Conservation (phyloP, 2,888 invertebrate genomes). For the Tanytarsus gracilentus region DNA sequence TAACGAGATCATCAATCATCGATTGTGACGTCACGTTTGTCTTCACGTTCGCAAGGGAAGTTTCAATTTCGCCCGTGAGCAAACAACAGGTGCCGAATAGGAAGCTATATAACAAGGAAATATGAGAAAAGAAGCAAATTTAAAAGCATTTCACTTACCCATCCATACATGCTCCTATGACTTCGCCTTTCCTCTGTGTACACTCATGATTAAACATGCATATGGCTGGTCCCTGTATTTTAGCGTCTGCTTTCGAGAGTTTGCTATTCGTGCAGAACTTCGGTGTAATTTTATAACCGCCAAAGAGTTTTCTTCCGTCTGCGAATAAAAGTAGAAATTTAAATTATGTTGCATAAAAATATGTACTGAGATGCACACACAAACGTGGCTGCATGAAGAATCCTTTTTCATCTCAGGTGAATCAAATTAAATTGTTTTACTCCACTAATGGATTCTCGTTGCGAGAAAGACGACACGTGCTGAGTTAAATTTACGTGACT, state of each 20-base stretch:
- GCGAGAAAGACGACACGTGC: too few relatives aligned
- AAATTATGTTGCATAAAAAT: not conserved
- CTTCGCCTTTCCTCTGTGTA: slow-evolving; percentile 64
- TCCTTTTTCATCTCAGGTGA: too few relatives aligned
- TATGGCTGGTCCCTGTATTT: slow-evolving; percentile 59
- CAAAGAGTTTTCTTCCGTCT: slow-evolving; percentile 62
- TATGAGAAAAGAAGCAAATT: not conserved
- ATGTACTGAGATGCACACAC: not conserved
- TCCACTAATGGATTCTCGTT: too few relatives aligned
- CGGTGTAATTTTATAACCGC: slow-evolving; percentile 78
- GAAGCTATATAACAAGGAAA: slow-evolving; percentile 43
- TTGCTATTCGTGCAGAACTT: slow-evolving; percentile 66
- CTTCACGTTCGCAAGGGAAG: slow-evolving; percentile 38
- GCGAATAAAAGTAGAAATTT: not conserved
- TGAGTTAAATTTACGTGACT: too few relatives aligned
- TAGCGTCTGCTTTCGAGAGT: slow-evolving; percentile 49
- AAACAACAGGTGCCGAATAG: slow-evolving; percentile 88
- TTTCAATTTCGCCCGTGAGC: slow-evolving; percentile 49
- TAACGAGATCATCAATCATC: not conserved
- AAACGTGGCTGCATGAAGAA: too few relatives aligned
- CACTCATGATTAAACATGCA: slow-evolving; percentile 95
- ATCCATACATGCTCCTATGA: slow-evolving; percentile 86
- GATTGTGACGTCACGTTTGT: slow-evolving; percentile 35
- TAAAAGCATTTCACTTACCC: slow-evolving; percentile 42
- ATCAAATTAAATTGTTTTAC: too few relatives aligned